phyloP scores from a whole-genome alignment of 2,113 vertebrate species.

The Connochaetes taurinus region DNA sequence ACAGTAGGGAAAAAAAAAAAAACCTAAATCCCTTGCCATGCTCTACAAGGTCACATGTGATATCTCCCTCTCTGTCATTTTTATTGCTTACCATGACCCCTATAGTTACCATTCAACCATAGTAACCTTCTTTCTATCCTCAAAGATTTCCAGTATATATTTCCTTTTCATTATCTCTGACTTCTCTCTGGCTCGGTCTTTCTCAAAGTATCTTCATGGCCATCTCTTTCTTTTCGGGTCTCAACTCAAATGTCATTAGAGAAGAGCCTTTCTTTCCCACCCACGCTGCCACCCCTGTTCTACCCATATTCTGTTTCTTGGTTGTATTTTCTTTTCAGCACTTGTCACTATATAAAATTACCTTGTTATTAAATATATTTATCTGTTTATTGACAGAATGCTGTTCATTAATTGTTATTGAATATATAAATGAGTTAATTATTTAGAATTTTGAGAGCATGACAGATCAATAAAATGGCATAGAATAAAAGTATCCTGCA shows the following conservation, averaged over 20 bases:
- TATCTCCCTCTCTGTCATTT: not conserved
- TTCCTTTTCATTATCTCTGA: not conserved
- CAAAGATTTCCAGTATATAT: not conserved
- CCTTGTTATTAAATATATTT: not conserved
- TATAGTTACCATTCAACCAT: not conserved
- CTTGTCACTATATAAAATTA: not conserved
- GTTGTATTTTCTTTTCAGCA: not conserved
- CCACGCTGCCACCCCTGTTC: not conserved
- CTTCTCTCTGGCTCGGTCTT: not conserved
- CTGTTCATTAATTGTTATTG: not conserved
- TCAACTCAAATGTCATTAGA: not conserved
- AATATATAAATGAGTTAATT: not conserved
- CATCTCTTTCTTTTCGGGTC: not conserved
- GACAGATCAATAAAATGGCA: not conserved
- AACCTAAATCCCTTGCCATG: not conserved
- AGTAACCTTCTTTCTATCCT: not conserved
- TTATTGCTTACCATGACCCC: not conserved
- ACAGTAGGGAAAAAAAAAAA: not conserved
- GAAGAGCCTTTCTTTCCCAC: not conserved
- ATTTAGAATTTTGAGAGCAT: not conserved
- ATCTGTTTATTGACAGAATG: not conserved
- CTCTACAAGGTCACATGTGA: not conserved
- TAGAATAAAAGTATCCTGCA: not conserved
- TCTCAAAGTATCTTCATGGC: not conserved
- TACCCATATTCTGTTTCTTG: not conserved